Conservation (phyloP, 2,888 invertebrate genomes). For the Sarcophaga carnaria region DNA sequence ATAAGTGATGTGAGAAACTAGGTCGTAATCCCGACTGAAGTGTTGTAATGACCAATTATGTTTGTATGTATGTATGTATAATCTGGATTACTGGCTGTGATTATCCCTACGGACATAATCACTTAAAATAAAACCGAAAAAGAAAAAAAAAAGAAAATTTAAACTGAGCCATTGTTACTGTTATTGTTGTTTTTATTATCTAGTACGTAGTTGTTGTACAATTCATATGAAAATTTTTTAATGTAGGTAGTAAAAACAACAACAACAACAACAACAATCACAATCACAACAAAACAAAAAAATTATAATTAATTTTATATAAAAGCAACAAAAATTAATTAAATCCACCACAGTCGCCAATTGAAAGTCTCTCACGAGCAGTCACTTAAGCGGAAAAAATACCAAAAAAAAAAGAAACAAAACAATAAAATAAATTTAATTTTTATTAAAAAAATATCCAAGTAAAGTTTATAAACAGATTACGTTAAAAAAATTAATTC, state of each 20-base stretch:
- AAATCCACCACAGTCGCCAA: slow-evolving; percentile 77
- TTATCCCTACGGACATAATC: neutral
- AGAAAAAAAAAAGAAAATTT: neutral
- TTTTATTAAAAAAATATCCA: neutral
- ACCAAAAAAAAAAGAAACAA: neutral
- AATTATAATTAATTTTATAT: slow-evolving; percentile 74
- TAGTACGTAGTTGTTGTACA: neutral
- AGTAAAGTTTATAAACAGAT: neutral
- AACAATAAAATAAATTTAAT: neutral
- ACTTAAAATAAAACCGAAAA: neutral
- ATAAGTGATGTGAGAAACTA: no score
- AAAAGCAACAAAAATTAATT: slow-evolving; percentile 80
- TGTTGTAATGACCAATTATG: no score
- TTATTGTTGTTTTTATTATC: neutral
- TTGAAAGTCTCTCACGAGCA: slow-evolving; percentile 56
- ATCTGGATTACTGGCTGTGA: neutral
- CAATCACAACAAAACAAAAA: neutral
- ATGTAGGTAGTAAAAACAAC: slow-evolving; percentile 29
- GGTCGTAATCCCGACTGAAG: no score
- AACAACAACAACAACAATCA: slow-evolving; percentile 22
- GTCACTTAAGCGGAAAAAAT: slow-evolving; percentile 24
- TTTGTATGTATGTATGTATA: no score
- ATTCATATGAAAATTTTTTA: slow-evolving; percentile 1
- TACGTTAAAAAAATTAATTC: neutral
- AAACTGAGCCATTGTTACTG: neutral